A percentile compares a stretch with the other conserved stretches of the same genome.
Conservation (phyloP, 2,888 invertebrate species). For the Drosophila mimetica region DNA sequence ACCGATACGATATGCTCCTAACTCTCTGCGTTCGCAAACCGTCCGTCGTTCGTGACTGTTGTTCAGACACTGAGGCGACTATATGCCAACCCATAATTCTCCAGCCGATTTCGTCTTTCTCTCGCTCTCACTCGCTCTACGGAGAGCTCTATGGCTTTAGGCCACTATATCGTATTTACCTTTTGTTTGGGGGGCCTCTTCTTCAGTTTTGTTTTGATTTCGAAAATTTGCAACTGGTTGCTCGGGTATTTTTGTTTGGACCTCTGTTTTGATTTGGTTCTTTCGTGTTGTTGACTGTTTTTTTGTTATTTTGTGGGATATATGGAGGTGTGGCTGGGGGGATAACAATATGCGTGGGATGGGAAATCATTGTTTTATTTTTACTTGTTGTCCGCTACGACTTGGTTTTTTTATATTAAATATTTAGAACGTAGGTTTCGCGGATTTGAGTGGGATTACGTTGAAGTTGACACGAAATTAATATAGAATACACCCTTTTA, state of each 20-base stretch:
- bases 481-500: too few species aligned
- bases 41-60: slow-evolving; percentile 67
- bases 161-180: neutral
- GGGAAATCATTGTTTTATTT: slow-evolving; percentile 25
- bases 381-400: slow-evolving; percentile 45
- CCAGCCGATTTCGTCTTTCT: slow-evolving; percentile 49
- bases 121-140: slow-evolving; percentile 26
- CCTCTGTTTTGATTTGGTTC: slow-evolving; percentile 41
- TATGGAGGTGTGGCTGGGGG: neutral
- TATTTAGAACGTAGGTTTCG: neutral
- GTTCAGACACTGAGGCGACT: slow-evolving; percentile 69
- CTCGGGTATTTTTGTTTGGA: slow-evolving; percentile 39
- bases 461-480: neutral
- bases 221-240: slow-evolving; percentile 69
- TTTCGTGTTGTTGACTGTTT: slow-evolving; percentile 22
- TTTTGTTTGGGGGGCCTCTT: slow-evolving; percentile 19
- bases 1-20: slow-evolving; percentile 5
- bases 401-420: neutral
- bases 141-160: neutral
- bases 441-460: neutral
- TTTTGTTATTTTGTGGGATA: slow-evolving; percentile 14
- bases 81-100: slow-evolving; percentile 47
- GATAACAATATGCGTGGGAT: slow-evolving; percentile 23
- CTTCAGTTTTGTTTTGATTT: slow-evolving; percentile 75
- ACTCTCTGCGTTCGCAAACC: neutral